phyloP scores from a whole-genome alignment of 2,797 vertebrate genomes.

The Centroberyx gerrardi region DNA sequence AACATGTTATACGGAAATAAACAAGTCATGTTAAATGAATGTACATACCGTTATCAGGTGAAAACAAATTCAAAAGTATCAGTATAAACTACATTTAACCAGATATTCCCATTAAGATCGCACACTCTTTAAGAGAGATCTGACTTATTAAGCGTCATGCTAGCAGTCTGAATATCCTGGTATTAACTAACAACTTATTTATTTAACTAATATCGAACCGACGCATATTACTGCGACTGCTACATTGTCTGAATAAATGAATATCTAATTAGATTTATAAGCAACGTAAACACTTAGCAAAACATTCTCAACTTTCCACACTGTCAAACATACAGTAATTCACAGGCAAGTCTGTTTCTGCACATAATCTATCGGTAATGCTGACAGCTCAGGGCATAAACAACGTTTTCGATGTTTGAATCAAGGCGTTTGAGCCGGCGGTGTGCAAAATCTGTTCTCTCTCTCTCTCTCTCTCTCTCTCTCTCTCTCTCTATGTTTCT shows the following conservation, averaged over 20 bases:
- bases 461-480: no score
- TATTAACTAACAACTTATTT: not conserved
- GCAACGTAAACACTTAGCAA: not conserved
- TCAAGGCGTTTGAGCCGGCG: constrained; percentile 18
- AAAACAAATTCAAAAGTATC: no score
- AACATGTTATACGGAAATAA: no score
- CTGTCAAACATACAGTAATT: constrained; percentile 4
- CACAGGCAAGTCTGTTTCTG: constrained; percentile 8
- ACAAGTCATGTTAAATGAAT: no score
- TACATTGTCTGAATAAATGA: not conserved
- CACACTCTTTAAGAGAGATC: no score
- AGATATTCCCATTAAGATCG: no score
- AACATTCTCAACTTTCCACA: not conserved
- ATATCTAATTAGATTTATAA: not conserved
- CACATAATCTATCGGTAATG: not conserved
- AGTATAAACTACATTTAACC: no score
- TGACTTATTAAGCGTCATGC: no score
- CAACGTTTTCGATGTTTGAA: constrained; percentile 36
- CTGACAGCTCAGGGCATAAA: constrained; percentile 54
- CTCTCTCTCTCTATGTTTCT: not conserved
- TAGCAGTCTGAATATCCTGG: not conserved
- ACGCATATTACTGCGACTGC: not conserved
- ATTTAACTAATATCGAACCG: not conserved
- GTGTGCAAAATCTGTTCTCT: constrained; percentile 13
- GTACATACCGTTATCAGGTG: no score